A percentile compares a stretch with the other conserved stretches of the same genome.
phyloP scores from a whole-genome alignment of 2,113 vertebrate species.

The Synchiropus splendidus region DNA sequence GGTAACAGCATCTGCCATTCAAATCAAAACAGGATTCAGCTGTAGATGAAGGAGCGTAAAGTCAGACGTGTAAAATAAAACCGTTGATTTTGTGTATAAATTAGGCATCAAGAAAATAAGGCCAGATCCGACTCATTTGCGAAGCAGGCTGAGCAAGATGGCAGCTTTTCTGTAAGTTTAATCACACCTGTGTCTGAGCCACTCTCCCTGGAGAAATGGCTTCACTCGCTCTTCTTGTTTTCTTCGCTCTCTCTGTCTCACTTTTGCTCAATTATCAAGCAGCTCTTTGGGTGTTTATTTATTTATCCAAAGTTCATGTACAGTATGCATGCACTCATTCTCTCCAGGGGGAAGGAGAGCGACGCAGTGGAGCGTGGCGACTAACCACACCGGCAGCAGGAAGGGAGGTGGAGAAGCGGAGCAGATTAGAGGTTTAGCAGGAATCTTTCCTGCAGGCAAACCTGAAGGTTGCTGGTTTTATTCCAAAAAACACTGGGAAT shows the following conservation, averaged over 20 bases:
- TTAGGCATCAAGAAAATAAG: too few species aligned
- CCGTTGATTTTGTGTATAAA: not conserved
- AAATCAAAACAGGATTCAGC: too few species aligned
- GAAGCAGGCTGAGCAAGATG: too few species aligned
- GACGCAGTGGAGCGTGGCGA: constrained; percentile 69
- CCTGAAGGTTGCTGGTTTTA: constrained; percentile 38
- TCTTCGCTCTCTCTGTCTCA: constrained; percentile 20
- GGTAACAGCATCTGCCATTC: too few species aligned
- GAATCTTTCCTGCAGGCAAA: constrained; percentile 22
- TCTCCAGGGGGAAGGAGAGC: constrained; percentile 70
- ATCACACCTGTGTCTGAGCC: constrained; percentile 85
- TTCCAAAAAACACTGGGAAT: constrained; percentile 9
- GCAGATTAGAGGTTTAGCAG: constrained; percentile 45
- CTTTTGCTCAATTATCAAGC: constrained; percentile 88
- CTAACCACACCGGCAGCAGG: constrained; percentile 73
- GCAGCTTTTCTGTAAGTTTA: constrained; percentile 69
- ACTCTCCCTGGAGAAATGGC: constrained; percentile 70
- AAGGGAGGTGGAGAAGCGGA: constrained; percentile 18
- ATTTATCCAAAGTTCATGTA: constrained; percentile 89
- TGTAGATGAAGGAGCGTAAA: too few species aligned
- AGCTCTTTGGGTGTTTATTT: constrained; percentile 85
- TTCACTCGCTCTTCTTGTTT: constrained; percentile 43
- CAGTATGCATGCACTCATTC: constrained; percentile 79
- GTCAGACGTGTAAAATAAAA: too few species aligned
- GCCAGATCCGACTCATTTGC: too few species aligned